Evolutionary conservation across 1,140 invertebrate genomes (phyloP), one percentile per base, ranked within the genome.

Genomic region (Stenopsyche tienmushanensis): DNA sequence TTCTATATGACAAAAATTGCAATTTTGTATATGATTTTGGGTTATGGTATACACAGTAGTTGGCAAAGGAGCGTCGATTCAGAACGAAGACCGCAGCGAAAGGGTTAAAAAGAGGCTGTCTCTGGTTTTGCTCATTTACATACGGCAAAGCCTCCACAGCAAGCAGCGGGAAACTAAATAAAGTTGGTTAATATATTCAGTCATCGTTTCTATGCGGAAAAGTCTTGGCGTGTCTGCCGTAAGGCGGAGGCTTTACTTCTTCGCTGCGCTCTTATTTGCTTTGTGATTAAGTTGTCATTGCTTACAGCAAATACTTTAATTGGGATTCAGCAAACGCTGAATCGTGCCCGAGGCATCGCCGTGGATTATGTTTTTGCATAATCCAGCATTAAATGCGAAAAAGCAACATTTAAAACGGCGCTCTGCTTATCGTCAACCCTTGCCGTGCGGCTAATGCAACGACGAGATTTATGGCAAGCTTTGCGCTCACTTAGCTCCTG

Each of bases 231-330:
- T n/a, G 18, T 29, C 55, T 34, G 17, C 24, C 41, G 20, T 26
- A 24, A 20, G 42, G n/a, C n/a, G n/a, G n/a, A n/a, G n/a, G 41
- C 41, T 57, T 42, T 67, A 47, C 59, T 44, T 52, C 44, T 49
- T 50, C 21, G 49, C 55, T 52, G 21, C 50, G 25, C 54, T 59
- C 41, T 53, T 69, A 60, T 65, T 69, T 65, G 59, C 64, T 59
- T 68, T 68, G 62, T 64, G 67, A 69, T 69, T 69, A 69, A 69
- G 29, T 69, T 69, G 67, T 65, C 67, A 69, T 69, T 65, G 63
- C 63, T 58, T 62, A 60, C 63, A 23, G 67, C 59, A 69, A 69
- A 69, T 69, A 63, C 64, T 69, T 65, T 62, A 69, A 69, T 65
- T 65, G 41, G 64, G 58, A 62, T 65, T 68, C 45, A 13, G 66